A percentile compares a stretch with the other conserved stretches of the same genome.
Conservation (phyloP, 1,140 invertebrate species). For the Drosophila mayri region DNA sequence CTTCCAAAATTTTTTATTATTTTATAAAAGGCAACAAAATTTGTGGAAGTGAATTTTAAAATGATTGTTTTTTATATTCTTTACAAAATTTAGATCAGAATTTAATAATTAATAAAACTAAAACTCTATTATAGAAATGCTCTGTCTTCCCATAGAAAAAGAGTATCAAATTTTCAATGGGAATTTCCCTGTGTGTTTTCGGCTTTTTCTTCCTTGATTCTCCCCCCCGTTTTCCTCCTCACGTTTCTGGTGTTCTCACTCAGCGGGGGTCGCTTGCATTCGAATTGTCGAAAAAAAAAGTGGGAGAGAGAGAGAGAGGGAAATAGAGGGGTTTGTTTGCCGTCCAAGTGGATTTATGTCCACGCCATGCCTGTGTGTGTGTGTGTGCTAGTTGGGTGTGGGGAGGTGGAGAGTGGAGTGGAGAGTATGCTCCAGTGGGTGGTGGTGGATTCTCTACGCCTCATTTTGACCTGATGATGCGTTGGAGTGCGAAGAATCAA, state of each 20-base stretch:
- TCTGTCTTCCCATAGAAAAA: neutral
- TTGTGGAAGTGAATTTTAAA: too few species aligned
- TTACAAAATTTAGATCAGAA: too few species aligned
- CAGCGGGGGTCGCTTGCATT: conserved; percentile 37
- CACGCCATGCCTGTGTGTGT: conserved; percentile 7
- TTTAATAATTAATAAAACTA: neutral
- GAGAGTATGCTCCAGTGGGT: conserved; percentile 8
- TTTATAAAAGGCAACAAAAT: too few species aligned
- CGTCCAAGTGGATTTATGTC: conserved; percentile 32
- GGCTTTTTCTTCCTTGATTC: neutral
- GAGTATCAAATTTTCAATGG: conserved; percentile 4
- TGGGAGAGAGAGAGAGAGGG: conserved; percentile 1
- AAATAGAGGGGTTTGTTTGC: conserved; percentile 30
- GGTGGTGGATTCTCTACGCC: conserved; percentile 10
- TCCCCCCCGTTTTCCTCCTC: neutral
- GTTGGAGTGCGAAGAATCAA: conserved; percentile 46
- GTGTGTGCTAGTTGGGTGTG: too few species aligned
- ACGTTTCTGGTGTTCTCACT: conserved; percentile 14
- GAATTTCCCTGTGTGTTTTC: neutral
- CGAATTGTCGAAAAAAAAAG: conserved; percentile 9
- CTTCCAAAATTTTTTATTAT: neutral
- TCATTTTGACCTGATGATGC: conserved; percentile 30
- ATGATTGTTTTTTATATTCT: too few species aligned
- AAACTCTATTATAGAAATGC: neutral
- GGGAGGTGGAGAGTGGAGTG: neutral